Percentiles rank a stretch among this genome's conserved stretches.
Evolutionary conservation across 1,140 invertebrate genomes (phyloP).

Genomic region (Pomacea maculata): DNA sequence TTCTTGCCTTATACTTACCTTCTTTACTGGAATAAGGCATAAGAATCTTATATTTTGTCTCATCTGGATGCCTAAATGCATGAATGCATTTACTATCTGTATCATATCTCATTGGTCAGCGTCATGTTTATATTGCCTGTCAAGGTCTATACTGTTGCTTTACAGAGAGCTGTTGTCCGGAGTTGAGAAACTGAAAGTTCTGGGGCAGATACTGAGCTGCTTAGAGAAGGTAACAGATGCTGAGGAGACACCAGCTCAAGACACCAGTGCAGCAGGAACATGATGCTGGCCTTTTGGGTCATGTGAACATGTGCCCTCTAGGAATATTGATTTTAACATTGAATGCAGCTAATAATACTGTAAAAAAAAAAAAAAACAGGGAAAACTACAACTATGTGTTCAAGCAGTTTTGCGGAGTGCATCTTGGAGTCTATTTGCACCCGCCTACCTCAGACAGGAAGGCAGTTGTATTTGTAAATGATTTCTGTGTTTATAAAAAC

Average conservation of each 20-base stretch:
- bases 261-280: background rate
- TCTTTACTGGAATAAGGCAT: background rate
- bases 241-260: conserved; percentile 16
- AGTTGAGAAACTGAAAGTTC: conserved; percentile 45
- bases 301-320: too few species aligned
- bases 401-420: too few species aligned
- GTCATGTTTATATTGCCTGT: background rate
- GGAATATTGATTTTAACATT: too few species aligned
- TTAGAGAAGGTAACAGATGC: conserved; percentile 45
- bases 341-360: too few species aligned
- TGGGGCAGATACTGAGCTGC: conserved; percentile 45
- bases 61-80: background rate
- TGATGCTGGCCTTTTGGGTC: too few species aligned
- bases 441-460: too few species aligned
- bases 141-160: conserved; percentile 7
- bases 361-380: too few species aligned
- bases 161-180: conserved; percentile 49
- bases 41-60: background rate
- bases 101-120: background rate
- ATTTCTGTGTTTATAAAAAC: too few species aligned
- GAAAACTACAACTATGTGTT: too few species aligned
- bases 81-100: background rate
- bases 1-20: background rate
- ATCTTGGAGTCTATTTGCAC: too few species aligned
- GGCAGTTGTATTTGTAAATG: too few species aligned